A percentile compares a stretch with the other conserved stretches of the same genome.
Evolutionary conservation across 1,140 invertebrate species (phyloP).

Genomic region (Lepidotrigona ventralis): DNA sequence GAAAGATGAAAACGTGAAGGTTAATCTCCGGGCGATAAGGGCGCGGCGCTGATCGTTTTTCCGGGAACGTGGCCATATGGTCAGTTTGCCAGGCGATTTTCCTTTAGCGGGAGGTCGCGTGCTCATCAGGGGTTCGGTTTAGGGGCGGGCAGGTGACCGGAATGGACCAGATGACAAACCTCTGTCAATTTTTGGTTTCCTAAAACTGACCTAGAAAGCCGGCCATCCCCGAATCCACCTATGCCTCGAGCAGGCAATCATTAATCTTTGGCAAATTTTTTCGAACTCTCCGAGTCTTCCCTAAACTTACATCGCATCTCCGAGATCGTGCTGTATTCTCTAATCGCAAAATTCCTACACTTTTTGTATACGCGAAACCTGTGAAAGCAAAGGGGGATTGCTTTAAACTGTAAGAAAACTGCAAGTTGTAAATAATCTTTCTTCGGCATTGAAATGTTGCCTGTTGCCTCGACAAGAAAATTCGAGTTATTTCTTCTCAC

Average conservation of each 20-base stretch:
- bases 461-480: not conserved
- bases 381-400: no score
- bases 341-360: no score
- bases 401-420: no score
- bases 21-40: conserved; percentile 53
- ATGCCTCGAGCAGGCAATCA: not conserved
- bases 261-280: not conserved
- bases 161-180: conserved; percentile 70
- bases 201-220: conserved; percentile 36
- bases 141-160: conserved; percentile 69
- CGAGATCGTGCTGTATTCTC: no score
- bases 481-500: not conserved
- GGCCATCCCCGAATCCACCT: not conserved
- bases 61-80: conserved; percentile 70
- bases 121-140: conserved; percentile 64
- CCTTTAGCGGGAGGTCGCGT: conserved; percentile 51
- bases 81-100: conserved; percentile 63
- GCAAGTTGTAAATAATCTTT: no score
- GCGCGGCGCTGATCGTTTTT: conserved; percentile 47
- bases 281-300: not conserved
- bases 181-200: conserved; percentile 49
- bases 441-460: no score
- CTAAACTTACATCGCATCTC: not conserved
- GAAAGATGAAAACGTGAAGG: not conserved
- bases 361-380: no score